phyloP scores from a whole-genome alignment of 2,113 vertebrate genomes.

The Oreotrochilus melanogaster region DNA sequence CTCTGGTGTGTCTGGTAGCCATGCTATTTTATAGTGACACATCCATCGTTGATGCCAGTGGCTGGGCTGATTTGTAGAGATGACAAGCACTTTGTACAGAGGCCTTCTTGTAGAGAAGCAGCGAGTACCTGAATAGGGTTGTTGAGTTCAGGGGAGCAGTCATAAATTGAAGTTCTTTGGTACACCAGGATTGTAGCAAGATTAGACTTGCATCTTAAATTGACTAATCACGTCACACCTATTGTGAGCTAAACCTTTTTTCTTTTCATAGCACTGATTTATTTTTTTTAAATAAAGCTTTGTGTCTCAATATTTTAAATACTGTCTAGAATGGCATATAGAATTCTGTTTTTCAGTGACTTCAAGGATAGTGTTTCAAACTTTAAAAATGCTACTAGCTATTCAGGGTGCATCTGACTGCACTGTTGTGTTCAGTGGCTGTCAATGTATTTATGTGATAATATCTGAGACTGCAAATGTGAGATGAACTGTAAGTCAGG shows the following conservation, averaged over 20 bases:
- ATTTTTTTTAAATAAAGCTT: neutral
- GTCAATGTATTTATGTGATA: neutral
- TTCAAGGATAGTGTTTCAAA: neutral
- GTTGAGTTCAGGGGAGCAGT: neutral
- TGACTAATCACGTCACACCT: neutral
- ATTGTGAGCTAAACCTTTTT: neutral
- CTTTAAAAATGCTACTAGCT: neutral
- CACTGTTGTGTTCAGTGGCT: neutral
- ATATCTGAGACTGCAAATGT: neutral
- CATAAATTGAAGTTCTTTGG: neutral
- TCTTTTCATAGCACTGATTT: neutral
- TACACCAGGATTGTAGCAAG: neutral
- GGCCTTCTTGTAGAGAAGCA: neutral
- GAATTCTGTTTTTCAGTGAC: neutral
- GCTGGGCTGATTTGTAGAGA: neutral
- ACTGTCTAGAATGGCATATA: neutral
- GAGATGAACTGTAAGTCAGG: neutral
- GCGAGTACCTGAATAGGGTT: neutral
- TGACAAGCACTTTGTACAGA: neutral
- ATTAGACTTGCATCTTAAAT: neutral
- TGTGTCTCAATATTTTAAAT: neutral
- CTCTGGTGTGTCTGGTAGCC: neutral
- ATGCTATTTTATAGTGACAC: rapidly evolving
- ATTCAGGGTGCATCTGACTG: neutral
- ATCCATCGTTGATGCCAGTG: rapidly evolving